phyloP scores from a whole-genome alignment of 1,140 invertebrate species.

The Zaprionus ghesquierei region DNA sequence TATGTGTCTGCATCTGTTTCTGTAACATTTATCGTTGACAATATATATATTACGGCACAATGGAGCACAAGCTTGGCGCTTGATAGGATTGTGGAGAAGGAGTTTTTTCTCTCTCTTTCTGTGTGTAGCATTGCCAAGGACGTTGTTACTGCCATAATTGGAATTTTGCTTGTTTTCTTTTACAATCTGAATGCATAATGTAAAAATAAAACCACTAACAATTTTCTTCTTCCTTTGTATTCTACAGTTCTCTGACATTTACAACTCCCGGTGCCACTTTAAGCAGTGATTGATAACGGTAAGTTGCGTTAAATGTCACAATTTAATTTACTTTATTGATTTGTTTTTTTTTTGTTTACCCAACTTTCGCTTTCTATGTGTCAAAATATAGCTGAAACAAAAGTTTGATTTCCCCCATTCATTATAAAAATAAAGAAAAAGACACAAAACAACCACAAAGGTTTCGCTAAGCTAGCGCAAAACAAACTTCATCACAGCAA shows the following conservation, averaged over 20 bases:
- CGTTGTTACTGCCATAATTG: slow-evolving; percentile 4
- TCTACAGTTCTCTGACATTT: background rate
- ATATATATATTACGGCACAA: slow-evolving; percentile 37
- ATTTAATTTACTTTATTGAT: slow-evolving; percentile 17
- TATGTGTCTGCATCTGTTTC: slow-evolving; percentile 9
- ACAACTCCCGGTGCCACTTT: background rate
- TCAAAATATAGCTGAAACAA: background rate
- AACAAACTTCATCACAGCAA: background rate
- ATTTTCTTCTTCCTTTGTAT: background rate
- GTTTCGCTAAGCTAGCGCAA: background rate
- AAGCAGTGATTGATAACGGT: slow-evolving; percentile 33
- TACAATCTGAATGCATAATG: slow-evolving; percentile 9
- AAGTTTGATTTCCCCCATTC: slow-evolving; percentile 6
- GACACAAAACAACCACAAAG: background rate
- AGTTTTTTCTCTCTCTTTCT: background rate
- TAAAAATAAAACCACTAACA: slow-evolving; percentile 5
- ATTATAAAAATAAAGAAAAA: background rate
- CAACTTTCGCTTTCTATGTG: too few species aligned
- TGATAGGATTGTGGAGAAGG: background rate
- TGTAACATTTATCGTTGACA: slow-evolving; percentile 44
- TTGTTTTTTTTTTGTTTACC: background rate
- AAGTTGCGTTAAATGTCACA: slow-evolving; percentile 14
- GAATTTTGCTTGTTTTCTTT: background rate
- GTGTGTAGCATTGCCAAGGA: slow-evolving; percentile 20
- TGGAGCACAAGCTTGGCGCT: too few species aligned